Evolutionary conservation across 2,888 invertebrate species (phyloP).

Genomic region (Xylophagus ater): DNA sequence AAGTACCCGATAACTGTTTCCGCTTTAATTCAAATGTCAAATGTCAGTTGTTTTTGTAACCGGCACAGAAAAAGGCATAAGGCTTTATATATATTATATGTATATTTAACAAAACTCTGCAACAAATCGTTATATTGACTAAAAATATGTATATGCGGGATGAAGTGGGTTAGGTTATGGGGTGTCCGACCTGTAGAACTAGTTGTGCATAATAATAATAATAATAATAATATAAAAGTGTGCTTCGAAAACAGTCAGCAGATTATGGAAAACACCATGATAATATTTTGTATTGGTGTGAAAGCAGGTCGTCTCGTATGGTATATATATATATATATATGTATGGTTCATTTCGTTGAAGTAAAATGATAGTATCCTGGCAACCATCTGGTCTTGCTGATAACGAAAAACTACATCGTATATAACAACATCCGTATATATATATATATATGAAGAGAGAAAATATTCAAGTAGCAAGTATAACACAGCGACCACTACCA

Average conservation of each 20-base stretch:
- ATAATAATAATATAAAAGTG: no score
- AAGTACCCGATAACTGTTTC: conserved; percentile 10
- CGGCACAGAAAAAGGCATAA: no score
- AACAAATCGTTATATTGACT: no score
- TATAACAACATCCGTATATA: conserved; percentile 13
- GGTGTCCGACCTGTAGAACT: no score
- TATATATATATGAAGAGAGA: no score
- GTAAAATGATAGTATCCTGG: conserved; percentile 18
- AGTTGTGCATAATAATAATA: no score
- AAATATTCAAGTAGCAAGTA: conserved; percentile 13
- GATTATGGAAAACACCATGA: conserved; percentile 11
- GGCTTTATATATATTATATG: no score
- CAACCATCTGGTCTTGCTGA: conserved; percentile 19
- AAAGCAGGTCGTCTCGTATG: conserved; percentile 9
- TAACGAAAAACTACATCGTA: conserved; percentile 18
- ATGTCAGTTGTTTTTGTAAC: no score
- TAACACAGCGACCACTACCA: conserved; percentile 1
- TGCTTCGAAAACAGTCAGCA: conserved; percentile 13
- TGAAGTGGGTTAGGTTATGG: no score
- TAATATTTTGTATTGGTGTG: conserved; percentile 11
- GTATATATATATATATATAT: not conserved
- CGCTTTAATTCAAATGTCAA: conserved; percentile 12
- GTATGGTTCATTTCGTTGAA: conserved; percentile 2
- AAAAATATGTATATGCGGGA: no score
- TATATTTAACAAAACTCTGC: no score